A percentile compares a stretch with the other conserved stretches of the same genome.
Evolutionary conservation across 2,888 invertebrate genomes (phyloP).

Genomic region (Pilophorus perplexus): DNA sequence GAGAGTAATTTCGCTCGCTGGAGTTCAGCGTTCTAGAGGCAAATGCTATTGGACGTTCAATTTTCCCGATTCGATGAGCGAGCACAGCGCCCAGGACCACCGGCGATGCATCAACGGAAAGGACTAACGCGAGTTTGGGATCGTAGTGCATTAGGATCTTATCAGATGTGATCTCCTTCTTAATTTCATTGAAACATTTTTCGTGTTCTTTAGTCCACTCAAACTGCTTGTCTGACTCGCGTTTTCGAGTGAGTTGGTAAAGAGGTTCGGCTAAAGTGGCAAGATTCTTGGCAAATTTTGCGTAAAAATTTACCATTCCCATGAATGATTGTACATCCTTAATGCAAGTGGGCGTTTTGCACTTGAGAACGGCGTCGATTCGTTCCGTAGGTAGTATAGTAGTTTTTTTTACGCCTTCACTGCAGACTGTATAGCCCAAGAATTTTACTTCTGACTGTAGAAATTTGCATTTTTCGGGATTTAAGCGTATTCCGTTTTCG

Average conservation of each 20-base stretch:
- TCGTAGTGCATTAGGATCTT: slow-evolving; percentile 8
- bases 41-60: slow-evolving; percentile 3
- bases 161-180: slow-evolving; percentile 9
- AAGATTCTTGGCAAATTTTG: slow-evolving; percentile 10
- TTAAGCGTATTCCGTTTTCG: background rate
- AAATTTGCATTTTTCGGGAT: slow-evolving; percentile 16
- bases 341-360: slow-evolving; percentile 2
- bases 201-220: slow-evolving; percentile 8
- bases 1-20: slow-evolving; percentile 37
- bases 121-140: slow-evolving; percentile 6
- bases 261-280: slow-evolving; percentile 7
- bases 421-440: slow-evolving; percentile 12
- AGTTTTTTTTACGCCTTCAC: slow-evolving; percentile 20
- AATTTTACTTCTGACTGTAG: slow-evolving; percentile 13
- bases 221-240: slow-evolving; percentile 8
- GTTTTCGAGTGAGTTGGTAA: slow-evolving; percentile 9
- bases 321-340: slow-evolving; percentile 18
- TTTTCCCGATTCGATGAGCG: slow-evolving; percentile 2
- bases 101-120: slow-evolving; percentile 26
- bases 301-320: slow-evolving; percentile 36
- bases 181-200: slow-evolving; percentile 11
- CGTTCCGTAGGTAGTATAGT: too few relatives aligned
- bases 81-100: slow-evolving; percentile 27
- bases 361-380: slow-evolving; percentile 13
- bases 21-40: slow-evolving; percentile 13